A percentile compares a stretch with the other conserved stretches of the same genome.
Evolutionary conservation across 2,888 invertebrate species (phyloP).

Genomic region (Isotomurus palustris): DNA sequence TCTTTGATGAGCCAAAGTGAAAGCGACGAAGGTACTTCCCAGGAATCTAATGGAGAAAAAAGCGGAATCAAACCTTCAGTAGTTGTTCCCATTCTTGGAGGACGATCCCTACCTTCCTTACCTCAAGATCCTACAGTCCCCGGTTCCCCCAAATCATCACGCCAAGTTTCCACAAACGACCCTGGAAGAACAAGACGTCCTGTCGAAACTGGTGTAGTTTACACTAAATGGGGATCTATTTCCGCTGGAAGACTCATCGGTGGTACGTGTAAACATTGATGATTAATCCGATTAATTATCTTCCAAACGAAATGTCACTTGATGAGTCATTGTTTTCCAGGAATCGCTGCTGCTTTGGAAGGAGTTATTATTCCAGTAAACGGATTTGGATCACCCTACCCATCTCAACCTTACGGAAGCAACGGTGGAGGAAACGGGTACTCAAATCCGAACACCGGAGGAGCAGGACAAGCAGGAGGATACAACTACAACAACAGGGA

Average conservation of each 20-base stretch:
- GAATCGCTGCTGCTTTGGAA: slow-evolving; percentile 41
- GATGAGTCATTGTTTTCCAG: slow-evolving; percentile 14
- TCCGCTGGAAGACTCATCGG: slow-evolving; percentile 35
- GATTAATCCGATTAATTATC: background rate
- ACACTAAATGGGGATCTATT: slow-evolving; percentile 40
- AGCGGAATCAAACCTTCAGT: no score
- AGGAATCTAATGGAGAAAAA: background rate
- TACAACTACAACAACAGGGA: no score
- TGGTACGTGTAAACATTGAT: slow-evolving; percentile 19
- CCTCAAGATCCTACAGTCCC: no score
- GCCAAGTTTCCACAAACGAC: slow-evolving; percentile 11
- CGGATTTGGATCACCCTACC: slow-evolving; percentile 10
- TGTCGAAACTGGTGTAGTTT: slow-evolving; percentile 43
- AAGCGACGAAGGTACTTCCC: background rate
- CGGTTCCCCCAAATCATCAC: slow-evolving; percentile 8
- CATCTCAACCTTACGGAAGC: slow-evolving; percentile 8
- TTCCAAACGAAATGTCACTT: background rate
- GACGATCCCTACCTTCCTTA: no score
- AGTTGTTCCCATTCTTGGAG: no score
- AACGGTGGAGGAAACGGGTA: slow-evolving; percentile 6
- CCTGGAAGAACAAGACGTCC: slow-evolving; percentile 31
- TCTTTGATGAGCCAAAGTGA: no score
- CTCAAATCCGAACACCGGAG: background rate
- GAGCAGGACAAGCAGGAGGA: background rate
- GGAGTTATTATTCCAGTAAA: slow-evolving; percentile 12